Base-by-base conservation (phyloP, 2,113 vertebrate species). In the Motacilla alba region DNA sequence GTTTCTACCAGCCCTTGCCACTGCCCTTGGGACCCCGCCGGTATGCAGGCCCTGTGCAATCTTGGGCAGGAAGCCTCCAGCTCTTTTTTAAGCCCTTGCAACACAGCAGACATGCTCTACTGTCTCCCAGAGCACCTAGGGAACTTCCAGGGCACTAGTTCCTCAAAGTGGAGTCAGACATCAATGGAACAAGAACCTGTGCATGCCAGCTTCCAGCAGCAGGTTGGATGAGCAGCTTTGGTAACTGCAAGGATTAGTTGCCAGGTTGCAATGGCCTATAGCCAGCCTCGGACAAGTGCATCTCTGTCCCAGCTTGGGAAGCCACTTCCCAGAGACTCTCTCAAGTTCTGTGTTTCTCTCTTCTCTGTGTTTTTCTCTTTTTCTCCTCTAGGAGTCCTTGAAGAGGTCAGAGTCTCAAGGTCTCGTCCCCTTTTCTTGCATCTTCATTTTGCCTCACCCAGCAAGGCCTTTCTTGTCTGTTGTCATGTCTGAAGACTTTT, bases 41-140 rank as follows among this genome's bases (percentile, higher is more conserved):
- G 22, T 22, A 35, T 0, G 0, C 26, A 60, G 35, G 6, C 26
- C 35, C 7, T 53, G 17, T 37, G 17, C 15, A 50, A 35, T 37
- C 55, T n/a, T 49, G 37, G 46, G 30, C 23, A 67, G 37, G 67
- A 87, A 72, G 30, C 5, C 30, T 70, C 30, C 37, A 83, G 41
- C 15, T 47, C 26, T 66, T 62, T 79, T 62, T n/a, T 28, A 87
- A 62, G n/a, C 26, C 37, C 30, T 80, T 5, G 1, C 50, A 56
- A n/a, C 8, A 55, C 41, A 79, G 5, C 37, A 70, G 17, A 55
- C 55, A 22, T 23, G 23, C 47, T 66, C 66, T 90, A 27, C 56
- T 70, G 60, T 30, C 41, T 75, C 46, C 21, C 23, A 70, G 62
- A 70, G 30, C 49, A 75, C n/a, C 28, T 44, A 37, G 50, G 43